Evolutionary conservation across 2,888 invertebrate species (phyloP).

Genomic region (Caenorhabditis zanzibari): DNA sequence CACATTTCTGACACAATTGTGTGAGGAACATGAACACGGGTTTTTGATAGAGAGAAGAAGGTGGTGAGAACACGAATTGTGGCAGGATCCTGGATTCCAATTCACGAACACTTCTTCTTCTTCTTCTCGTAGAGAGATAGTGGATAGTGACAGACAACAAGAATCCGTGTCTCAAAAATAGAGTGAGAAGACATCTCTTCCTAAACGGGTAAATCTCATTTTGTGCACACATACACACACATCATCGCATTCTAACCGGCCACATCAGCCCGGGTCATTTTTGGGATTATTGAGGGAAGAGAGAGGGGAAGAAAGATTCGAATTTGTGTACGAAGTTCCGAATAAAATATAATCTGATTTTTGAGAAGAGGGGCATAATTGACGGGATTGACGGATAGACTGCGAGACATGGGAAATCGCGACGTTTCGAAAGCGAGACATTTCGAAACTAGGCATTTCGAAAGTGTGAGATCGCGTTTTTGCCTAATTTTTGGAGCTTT

Average conservation of each 20-base stretch:
- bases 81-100: no score
- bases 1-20: constrained; percentile 9
- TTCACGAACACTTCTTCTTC: background rate
- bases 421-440: no score
- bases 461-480: no score
- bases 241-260: constrained; percentile 39
- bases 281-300: background rate
- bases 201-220: constrained; percentile 58
- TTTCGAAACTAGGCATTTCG: no score
- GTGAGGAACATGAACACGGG: background rate
- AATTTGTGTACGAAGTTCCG: background rate
- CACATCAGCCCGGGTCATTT: constrained; percentile 5
- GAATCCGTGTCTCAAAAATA: constrained; percentile 5
- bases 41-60: background rate
- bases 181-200: constrained; percentile 23
- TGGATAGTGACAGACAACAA: constrained; percentile 20
- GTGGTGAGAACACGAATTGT: background rate
- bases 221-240: constrained; percentile 18
- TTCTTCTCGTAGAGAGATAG: background rate
- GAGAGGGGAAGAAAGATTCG: background rate
- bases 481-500: no score
- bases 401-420: no score
- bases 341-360: background rate
- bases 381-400: no score
- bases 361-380: no score